A percentile compares a stretch with the other conserved stretches of the same genome.
phyloP scores from a whole-genome alignment of 2,888 invertebrate species.

The Platycheirus albimanus region DNA sequence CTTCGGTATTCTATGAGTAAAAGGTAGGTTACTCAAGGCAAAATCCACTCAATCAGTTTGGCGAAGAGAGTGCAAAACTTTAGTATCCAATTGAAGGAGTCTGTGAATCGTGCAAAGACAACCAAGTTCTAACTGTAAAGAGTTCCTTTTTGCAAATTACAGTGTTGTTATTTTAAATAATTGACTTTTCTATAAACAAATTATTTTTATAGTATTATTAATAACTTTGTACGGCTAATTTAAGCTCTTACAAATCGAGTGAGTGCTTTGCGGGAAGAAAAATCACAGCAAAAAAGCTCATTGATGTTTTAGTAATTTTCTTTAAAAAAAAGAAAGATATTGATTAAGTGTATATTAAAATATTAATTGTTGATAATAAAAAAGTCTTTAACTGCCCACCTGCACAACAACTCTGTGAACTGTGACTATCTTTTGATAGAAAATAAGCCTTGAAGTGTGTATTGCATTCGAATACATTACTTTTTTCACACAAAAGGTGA shows the following conservation, averaged over 20 bases:
- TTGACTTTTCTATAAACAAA: constrained; percentile 24
- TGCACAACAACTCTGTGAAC: no score
- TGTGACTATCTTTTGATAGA: constrained; percentile 64
- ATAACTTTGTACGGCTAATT: background rate
- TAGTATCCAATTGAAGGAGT: constrained; percentile 70
- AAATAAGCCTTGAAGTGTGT: constrained; percentile 41
- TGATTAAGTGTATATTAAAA: constrained; percentile 25
- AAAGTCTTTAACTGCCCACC: constrained; percentile 55
- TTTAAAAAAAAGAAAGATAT: constrained; percentile 6
- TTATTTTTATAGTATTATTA: constrained; percentile 23
- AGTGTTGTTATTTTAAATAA: constrained; percentile 31
- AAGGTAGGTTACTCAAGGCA: constrained; percentile 41
- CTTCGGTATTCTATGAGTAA: constrained; percentile 56
- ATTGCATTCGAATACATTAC: constrained; percentile 28
- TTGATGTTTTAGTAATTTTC: constrained; percentile 9
- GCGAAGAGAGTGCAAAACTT: constrained; percentile 69
- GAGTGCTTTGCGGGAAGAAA: constrained; percentile 16
- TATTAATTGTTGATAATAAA: constrained; percentile 56
- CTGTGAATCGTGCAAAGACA: constrained; percentile 60
- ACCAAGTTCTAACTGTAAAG: constrained; percentile 8
- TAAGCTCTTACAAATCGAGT: constrained; percentile 17
- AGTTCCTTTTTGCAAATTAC: constrained; percentile 21
- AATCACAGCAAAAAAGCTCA: constrained; percentile 25
- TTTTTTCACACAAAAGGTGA: constrained; percentile 63
- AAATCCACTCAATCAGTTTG: constrained; percentile 65